These are phyloP conservation scores for Tautogolabrus adspersus DNA, from an alignment of 2,113 vertebrate species.

Conservation along the genomic window DNA sequence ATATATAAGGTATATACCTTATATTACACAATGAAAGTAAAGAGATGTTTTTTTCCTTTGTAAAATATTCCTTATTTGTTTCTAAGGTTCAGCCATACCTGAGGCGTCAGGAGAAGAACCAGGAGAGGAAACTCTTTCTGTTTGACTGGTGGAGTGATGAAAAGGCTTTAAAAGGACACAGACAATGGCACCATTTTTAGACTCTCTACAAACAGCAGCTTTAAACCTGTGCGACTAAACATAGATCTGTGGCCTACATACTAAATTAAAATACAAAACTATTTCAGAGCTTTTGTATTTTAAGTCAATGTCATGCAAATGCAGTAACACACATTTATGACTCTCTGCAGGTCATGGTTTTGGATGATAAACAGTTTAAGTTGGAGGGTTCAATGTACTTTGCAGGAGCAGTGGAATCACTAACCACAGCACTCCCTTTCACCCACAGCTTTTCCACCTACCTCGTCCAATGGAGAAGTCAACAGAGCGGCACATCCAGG, in stretches of 20 bases:
- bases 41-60: no score
- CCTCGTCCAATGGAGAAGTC: conserved; percentile 74
- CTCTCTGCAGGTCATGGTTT: conserved; percentile 16
- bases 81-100: conserved; percentile 59
- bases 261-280: not conserved
- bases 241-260: conserved; percentile 15
- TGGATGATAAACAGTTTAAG: conserved; percentile 69
- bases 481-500: conserved; percentile 60
- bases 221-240: conserved; percentile 8
- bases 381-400: conserved; percentile 81
- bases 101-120: conserved; percentile 50
- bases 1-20: no score
- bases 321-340: not conserved
- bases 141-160: conserved; percentile 54
- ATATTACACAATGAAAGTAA: no score
- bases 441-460: conserved; percentile 71
- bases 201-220: conserved; percentile 8
- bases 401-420: conserved; percentile 61
- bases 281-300: conserved; percentile 15
- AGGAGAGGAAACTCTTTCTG: conserved; percentile 50
- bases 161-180: conserved; percentile 56
- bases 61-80: not conserved
- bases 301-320: conserved; percentile 12
- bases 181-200: conserved; percentile 7
- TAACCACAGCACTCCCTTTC: conserved; percentile 48